These are phyloP conservation scores for Panthera leo DNA, from an alignment of 2,113 vertebrate species.

Conservation along the genomic window DNA sequence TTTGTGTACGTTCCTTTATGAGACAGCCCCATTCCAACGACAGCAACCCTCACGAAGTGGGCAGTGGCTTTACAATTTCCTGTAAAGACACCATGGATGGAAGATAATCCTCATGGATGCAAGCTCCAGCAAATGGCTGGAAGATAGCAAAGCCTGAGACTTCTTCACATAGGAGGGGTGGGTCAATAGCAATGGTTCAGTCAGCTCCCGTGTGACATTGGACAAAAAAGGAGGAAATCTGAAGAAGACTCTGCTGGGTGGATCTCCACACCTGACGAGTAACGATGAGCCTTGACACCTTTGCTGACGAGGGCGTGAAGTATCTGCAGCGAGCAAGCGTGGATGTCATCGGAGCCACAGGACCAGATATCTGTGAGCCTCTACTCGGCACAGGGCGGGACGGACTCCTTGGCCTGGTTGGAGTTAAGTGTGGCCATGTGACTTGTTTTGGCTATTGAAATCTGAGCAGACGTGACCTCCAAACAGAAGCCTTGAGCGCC, in stretches of 20 bases:
- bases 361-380: background rate
- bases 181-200: background rate
- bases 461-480: background rate
- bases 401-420: background rate
- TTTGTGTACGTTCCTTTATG: background rate
- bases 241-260: background rate
- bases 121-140: background rate
- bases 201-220: background rate
- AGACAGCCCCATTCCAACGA: background rate
- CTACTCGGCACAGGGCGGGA: background rate
- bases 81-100: background rate
- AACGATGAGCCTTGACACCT: background rate
- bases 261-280: background rate
- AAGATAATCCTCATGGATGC: background rate
- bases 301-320: background rate
- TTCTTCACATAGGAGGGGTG: background rate
- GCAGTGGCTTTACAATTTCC: background rate
- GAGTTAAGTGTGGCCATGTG: background rate
- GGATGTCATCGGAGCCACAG: fast-evolving
- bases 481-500: background rate
- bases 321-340: background rate
- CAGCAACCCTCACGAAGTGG: background rate
- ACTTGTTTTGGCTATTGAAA: background rate
- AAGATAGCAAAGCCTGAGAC: background rate
- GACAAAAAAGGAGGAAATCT: background rate